phyloP scores from a whole-genome alignment of 2,888 invertebrate species.

The Taphrorychus bicolor region DNA sequence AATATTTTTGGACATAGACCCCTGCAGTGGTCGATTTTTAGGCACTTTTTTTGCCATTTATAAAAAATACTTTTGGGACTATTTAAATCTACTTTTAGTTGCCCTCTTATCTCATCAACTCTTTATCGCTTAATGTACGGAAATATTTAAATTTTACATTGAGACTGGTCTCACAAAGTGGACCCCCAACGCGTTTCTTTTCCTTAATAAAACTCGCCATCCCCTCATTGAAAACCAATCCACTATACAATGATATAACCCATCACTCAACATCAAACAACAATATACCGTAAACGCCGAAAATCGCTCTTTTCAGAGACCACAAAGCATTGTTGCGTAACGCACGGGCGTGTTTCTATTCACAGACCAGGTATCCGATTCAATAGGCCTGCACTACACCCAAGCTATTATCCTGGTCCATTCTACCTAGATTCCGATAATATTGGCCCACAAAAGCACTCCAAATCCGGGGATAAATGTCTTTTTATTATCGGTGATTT shows the following conservation, averaged over 20 bases:
- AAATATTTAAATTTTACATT: no score
- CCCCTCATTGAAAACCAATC: conserved; percentile 4
- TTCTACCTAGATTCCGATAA: conserved; percentile 33
- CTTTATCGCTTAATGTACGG: no score
- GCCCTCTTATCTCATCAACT: no score
- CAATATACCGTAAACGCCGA: conserved; percentile 22
- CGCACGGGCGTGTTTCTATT: conserved; percentile 27
- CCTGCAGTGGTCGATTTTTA: no score
- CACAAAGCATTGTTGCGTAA: conserved; percentile 31
- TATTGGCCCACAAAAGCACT: conserved; percentile 25
- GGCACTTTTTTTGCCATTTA: no score
- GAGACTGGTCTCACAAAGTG: no score
- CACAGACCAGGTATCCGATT: conserved; percentile 8
- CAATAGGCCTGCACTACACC: conserved; percentile 33
- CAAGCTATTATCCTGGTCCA: conserved; percentile 20
- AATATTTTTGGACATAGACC: no score
- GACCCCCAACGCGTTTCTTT: no score
- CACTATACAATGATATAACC: conserved; percentile 15
- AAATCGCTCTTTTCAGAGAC: conserved; percentile 21
- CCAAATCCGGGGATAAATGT: conserved; percentile 21
- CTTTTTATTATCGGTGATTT: conserved; percentile 1
- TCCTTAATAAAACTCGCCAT: neutral
- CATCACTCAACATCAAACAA: conserved; percentile 12
- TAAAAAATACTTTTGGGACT: no score
- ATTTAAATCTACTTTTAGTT: no score